Evolutionary conservation across 1,140 invertebrate species (phyloP), one percentile per base, ranked within the genome.

Genomic region (Macrotrachela quadricornifera): DNA sequence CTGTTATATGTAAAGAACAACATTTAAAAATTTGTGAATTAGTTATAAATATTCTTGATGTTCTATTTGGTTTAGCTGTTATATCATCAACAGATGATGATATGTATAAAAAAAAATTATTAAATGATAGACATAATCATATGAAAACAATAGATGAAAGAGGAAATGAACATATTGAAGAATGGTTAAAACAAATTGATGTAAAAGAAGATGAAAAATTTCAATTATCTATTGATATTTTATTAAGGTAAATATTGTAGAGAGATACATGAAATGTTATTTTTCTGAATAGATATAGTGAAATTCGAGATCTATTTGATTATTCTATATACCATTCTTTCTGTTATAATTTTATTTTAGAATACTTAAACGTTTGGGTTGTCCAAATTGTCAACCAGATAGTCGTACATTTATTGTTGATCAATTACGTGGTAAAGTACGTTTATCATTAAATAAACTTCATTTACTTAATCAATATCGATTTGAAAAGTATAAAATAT

Each of bases 1-100:
- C 51, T n/a, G 51, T 53, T 47, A 6, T 53, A 15, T 30, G 42
- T 11, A 53, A 53, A 53, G 51, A 53, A 48, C 46, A 53, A 37
- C 46, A 17, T 18, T 30, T 47, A 11, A 53, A 53, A 39, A 1
- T 53, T 1, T 53, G 51, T 13, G 51, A 53, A 30, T 18, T 53
- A 13, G 40, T 44, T 12, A 42, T 53, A 16, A 53, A 53, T 16
- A 53, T 53, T 36, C 30, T 53, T 12, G 51, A 53, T 14, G 46
- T 46, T 48, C 42, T 53, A 16, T 46, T 53, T 40, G 21, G 40
- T 12, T 46, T 53, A 14, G 51, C 46, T n/a, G 40, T 53, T 40
- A 21, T 53, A 40, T 44, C 51, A 16, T 30, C 21, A 30, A 4
- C 21, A 8, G 21, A 30, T 4, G 21, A 30, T 30, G 21, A 30